Conservation (phyloP, 37 sponge, comb jelly and placozoan genomes). For the Haliclona indistincta region DNA sequence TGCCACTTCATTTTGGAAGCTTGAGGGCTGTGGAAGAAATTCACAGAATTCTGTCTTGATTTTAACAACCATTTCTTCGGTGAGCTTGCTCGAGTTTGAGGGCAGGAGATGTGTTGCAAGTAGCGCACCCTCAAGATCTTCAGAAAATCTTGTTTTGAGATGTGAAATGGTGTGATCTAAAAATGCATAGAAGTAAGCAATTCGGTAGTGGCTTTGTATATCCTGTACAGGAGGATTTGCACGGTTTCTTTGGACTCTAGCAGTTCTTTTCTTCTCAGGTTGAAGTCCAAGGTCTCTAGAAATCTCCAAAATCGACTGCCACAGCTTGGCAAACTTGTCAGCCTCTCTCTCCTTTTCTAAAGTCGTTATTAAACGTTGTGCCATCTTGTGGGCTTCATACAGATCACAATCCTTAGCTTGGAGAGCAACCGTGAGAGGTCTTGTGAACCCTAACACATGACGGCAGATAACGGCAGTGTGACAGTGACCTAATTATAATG, state of each 20-base stretch:
- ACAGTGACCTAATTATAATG: no score
- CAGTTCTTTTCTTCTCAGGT: conserved; percentile 32
- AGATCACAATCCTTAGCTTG: conserved; percentile 36
- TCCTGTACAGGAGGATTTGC: conserved; percentile 23
- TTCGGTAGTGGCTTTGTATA: conserved; percentile 24
- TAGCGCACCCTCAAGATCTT: conserved; percentile 1
- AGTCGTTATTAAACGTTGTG: conserved; percentile 10
- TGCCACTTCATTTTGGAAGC: conserved; percentile 11
- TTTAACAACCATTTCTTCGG: not conserved
- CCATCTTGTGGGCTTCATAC: conserved; percentile 22
- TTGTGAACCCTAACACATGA: conserved; percentile 36
- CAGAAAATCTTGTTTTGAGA: conserved; percentile 24
- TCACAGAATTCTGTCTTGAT: not conserved
- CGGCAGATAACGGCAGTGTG: conserved; percentile 9
- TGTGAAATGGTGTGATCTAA: conserved; percentile 29
- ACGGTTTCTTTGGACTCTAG: conserved; percentile 8
- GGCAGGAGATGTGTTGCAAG: conserved; percentile 13
- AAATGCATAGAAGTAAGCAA: conserved; percentile 28
- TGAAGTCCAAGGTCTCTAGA: not conserved
- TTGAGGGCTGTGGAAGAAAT: conserved; percentile 11
- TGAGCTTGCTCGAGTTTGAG: not conserved
- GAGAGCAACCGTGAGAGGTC: conserved; percentile 30
- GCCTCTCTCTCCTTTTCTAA: conserved; percentile 16
- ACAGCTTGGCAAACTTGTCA: conserved; percentile 13
- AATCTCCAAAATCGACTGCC: conserved; percentile 13